phyloP scores from a whole-genome alignment of 2,888 invertebrate genomes.

The Cataglyphis altisquamis region DNA sequence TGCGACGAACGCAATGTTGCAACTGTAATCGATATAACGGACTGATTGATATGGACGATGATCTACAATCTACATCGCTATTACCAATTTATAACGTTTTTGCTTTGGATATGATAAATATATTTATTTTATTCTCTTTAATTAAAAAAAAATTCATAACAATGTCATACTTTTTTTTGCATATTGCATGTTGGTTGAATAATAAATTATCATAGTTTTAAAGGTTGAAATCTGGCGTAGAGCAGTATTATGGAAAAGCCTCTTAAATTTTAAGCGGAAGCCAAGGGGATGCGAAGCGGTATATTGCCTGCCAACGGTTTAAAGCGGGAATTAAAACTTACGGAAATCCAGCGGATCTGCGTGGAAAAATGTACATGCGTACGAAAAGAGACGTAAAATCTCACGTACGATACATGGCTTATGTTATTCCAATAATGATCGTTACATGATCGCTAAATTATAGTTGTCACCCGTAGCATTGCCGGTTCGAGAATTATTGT shows the following conservation, averaged over 20 bases:
- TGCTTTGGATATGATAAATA: not conserved
- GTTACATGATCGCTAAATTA: slow-evolving; percentile 21
- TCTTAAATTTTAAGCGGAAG: slow-evolving; percentile 60
- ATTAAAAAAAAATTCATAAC: not conserved
- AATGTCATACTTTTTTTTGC: not conserved
- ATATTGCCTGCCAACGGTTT: slow-evolving; percentile 64
- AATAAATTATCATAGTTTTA: slow-evolving; percentile 22
- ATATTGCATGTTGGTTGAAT: not conserved
- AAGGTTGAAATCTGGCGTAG: slow-evolving; percentile 55
- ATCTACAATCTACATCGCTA: slow-evolving; percentile 10
- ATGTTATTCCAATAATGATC: slow-evolving; percentile 52
- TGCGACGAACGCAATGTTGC: slow-evolving; percentile 47
- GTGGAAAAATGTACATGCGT: slow-evolving; percentile 27
- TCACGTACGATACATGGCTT: slow-evolving; percentile 51
- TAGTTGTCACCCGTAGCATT: slow-evolving; percentile 50
- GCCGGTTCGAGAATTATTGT: slow-evolving; percentile 35
- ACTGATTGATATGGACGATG: slow-evolving; percentile 45
- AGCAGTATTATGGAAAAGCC: slow-evolving; percentile 52
- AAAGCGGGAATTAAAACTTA: slow-evolving; percentile 70
- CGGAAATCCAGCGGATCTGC: slow-evolving; percentile 33
- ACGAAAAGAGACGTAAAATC: slow-evolving; percentile 67
- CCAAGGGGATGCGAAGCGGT: slow-evolving; percentile 55
- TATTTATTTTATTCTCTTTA: not conserved
- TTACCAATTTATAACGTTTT: slow-evolving; percentile 33
- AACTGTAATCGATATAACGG: slow-evolving; percentile 39